A percentile compares a stretch with the other conserved stretches of the same genome.
These are phyloP conservation scores for Platysteira castanea DNA, from an alignment of 2,113 vertebrate genomes.

Conservation along the genomic window DNA sequence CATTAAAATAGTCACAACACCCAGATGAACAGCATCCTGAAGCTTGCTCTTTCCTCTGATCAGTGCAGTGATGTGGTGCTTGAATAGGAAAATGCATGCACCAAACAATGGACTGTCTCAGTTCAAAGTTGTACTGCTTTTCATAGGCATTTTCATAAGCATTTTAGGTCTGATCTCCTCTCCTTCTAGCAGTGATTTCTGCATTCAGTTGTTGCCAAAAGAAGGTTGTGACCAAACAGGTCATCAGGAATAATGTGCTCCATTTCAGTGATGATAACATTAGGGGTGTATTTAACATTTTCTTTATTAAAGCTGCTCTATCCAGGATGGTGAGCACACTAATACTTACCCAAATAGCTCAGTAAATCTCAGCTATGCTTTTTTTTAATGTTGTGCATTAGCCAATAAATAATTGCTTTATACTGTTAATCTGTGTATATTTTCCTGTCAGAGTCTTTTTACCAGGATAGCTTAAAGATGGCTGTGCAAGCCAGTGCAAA, in stretches of 20 bases:
- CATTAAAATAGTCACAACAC: not conserved
- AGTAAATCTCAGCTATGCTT: not conserved
- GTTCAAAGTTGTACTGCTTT: not conserved
- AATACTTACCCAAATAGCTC: not conserved
- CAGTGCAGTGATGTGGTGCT: not conserved
- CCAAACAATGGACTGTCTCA: not conserved
- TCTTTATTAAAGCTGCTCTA: not conserved
- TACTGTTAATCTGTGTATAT: not conserved
- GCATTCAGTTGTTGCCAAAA: not conserved
- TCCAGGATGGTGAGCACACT: not conserved
- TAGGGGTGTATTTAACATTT: not conserved
- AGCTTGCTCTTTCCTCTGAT: not conserved
- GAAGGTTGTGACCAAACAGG: not conserved
- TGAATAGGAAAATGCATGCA: not conserved
- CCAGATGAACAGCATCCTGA: not conserved
- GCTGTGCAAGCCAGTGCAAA: not conserved
- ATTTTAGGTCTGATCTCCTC: not conserved
- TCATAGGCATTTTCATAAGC: not conserved
- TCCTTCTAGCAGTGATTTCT: not conserved
- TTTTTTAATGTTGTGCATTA: not conserved
- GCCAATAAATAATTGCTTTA: not conserved
- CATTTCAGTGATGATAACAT: not conserved
- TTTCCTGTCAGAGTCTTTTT: not conserved
- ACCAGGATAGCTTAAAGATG: not conserved
- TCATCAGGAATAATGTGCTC: not conserved